A percentile compares a stretch with the other conserved stretches of the same genome.
phyloP scores from a whole-genome alignment of 2,888 invertebrate genomes.

The Sminthurinus aureus region DNA sequence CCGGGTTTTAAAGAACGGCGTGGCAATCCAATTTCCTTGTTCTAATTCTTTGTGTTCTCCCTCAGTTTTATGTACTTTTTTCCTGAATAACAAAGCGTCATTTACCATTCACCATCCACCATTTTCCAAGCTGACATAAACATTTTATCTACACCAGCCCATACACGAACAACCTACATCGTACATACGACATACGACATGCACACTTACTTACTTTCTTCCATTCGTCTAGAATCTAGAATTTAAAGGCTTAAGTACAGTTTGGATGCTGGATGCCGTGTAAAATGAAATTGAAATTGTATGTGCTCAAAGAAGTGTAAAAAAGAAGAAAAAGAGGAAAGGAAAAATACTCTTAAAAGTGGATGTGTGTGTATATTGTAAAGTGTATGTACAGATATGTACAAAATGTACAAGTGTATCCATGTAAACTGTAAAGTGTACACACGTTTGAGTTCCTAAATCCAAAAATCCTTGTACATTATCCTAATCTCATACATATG shows the following conservation, averaged over 20 bases:
- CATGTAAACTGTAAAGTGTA: neutral
- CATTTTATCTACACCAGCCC: neutral
- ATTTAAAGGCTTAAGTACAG: neutral
- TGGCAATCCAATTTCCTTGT: neutral
- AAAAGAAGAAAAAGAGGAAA: neutral
- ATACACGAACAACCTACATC: no score
- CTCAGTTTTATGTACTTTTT: neutral
- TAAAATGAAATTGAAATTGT: neutral
- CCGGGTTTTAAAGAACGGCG: neutral
- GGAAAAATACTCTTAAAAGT: neutral
- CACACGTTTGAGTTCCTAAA: neutral
- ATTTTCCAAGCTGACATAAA: neutral
- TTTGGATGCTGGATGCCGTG: neutral
- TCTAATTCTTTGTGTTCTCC: neutral
- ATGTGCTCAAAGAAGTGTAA: neutral
- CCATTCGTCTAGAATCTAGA: no score
- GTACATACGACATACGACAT: no score
- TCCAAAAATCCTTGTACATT: neutral
- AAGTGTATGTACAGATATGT: neutral
- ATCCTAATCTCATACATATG: constrained; percentile 4
- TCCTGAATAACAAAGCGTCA: neutral
- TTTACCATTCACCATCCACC: neutral
- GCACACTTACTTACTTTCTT: no score
- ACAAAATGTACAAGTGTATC: neutral
- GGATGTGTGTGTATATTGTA: neutral